Base-by-base conservation (phyloP, 2,113 vertebrate genomes). In the Trogon melanurus region DNA sequence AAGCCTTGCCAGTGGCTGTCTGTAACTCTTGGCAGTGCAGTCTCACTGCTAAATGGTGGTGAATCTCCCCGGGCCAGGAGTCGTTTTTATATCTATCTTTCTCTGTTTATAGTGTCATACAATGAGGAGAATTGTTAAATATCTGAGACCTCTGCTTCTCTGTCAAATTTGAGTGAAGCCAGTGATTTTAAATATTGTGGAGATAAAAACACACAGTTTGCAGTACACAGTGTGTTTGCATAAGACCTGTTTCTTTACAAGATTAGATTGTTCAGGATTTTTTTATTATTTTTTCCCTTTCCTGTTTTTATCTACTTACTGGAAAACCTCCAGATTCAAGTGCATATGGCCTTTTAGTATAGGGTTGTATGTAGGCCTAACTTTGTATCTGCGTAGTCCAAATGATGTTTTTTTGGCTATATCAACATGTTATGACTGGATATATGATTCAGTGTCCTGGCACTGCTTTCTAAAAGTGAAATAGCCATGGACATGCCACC, bases 21-120 rank as follows among this genome's bases (percentile, higher is more conserved):
- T 30, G 12, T 75, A 67, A 62, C 26, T 17, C 57, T 54, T 50
- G 18, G 53, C 26, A 51, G 34, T 4, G 5, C 36, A 67, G 48
- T 34, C 74, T 81, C 2, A 0, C 20, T 54, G 57, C 5, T 9
- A 17, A 25, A 8, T 41, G 36, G 6, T 1, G 1, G 27, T 22
- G 32, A 88, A 29, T 54, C 8, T 4, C 19, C 13, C 27, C 75
- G 41, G 41, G 30, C 32, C 47, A 67, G 22, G 21, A 72, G 41
- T 66, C 0, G 0, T 44, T 84, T 88, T 61, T 62, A 6, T 62
- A 16, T 66, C 16, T 21, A n/a, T 32, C 15, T 62, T 23, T 70
- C 13, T 61, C 6, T 64, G 8, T 67, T 74, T 38, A 32, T 19
- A 70, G 20, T 50, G 16, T 47, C 15, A 51, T 58, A 61, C 34